Evolutionary conservation across 2,888 invertebrate genomes (phyloP), one percentile per base, ranked within the genome.

Genomic region (Exocentrus adspersus): DNA sequence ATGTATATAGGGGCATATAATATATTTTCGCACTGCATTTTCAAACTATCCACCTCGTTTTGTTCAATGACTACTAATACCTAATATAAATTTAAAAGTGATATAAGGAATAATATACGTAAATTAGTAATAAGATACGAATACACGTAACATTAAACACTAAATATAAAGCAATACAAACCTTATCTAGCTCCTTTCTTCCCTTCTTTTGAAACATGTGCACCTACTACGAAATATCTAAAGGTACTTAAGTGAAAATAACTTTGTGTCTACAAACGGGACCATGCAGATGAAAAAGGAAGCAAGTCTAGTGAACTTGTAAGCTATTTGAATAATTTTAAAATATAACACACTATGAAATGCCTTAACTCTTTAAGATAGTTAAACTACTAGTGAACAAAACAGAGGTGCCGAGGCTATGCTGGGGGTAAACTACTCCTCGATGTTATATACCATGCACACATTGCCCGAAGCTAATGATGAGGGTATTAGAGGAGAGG

Each of bases 401-500:
- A 69, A 65, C 70, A 59, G 68, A 72, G 73, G 73, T 72, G 72
- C 71, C 75, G 75, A 78, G 76, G 77, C 76, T 75, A 43, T 45
- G 60, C 75, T 79, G 79, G 79, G 79, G 75, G 75, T 79, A 59
- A 70, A 80, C 69, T 79, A 83, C 81, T 83, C 82, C 81, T 83
- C 82, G 76, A 82, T 81, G 75, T 81, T 81, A 75, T 83, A 83
- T 60, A 82, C 76, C 83, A 83, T 82, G 75, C 82, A 83, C 52
- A 83, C 78, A 75, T 83, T 80, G 62, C 81, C 80, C 37, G 74
- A 75, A 46, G 80, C 79, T 65, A 81, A 68, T 20, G 79, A 77
- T 77, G 89, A 87, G 68, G 92, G 92, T 76, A 92, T 88, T 79
- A 92, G 84, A 60, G 88, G 88, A 70, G 95, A 92, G 73, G 89